Conservation (phyloP, 2,797 vertebrate species). For the Lindbergichthys nudifrons region DNA sequence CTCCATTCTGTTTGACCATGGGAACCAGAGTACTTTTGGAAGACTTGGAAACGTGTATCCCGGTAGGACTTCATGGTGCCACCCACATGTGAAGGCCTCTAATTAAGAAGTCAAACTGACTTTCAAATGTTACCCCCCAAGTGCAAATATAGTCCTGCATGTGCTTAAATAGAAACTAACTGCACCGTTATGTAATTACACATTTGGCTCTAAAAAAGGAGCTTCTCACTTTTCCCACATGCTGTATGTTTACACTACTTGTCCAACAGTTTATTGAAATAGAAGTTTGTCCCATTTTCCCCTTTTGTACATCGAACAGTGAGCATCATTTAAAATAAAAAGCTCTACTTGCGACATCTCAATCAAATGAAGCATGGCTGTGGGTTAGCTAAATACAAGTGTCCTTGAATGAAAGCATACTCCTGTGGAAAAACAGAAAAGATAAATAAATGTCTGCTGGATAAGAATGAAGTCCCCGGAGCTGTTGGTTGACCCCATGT, state of each 20-base stretch:
- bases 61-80: slow-evolving; percentile 58
- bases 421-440: not conserved
- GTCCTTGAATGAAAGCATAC: not conserved
- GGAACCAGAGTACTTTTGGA: slow-evolving; percentile 45
- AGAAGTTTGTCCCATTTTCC: not conserved
- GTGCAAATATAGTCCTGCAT: slow-evolving; percentile 68
- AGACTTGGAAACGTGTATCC: slow-evolving; percentile 44
- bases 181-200: slow-evolving; percentile 69
- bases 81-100: slow-evolving; percentile 68
- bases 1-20: slow-evolving; percentile 44
- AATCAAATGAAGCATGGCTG: not conserved
- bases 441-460: not conserved
- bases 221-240: slow-evolving; percentile 50
- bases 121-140: slow-evolving; percentile 63
- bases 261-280: not conserved
- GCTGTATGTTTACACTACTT: not conserved
- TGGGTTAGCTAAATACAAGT: not conserved
- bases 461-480: not conserved
- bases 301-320: not conserved
- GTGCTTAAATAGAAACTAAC: slow-evolving; percentile 72
- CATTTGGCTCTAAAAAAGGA: slow-evolving; percentile 36
- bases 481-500: slow-evolving; percentile 3
- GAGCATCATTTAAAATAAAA: not conserved
- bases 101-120: slow-evolving; percentile 74
- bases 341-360: not conserved